Evolutionary conservation across 2,888 invertebrate species (phyloP).

Genomic region (Caenorhabditis zanzibari): DNA sequence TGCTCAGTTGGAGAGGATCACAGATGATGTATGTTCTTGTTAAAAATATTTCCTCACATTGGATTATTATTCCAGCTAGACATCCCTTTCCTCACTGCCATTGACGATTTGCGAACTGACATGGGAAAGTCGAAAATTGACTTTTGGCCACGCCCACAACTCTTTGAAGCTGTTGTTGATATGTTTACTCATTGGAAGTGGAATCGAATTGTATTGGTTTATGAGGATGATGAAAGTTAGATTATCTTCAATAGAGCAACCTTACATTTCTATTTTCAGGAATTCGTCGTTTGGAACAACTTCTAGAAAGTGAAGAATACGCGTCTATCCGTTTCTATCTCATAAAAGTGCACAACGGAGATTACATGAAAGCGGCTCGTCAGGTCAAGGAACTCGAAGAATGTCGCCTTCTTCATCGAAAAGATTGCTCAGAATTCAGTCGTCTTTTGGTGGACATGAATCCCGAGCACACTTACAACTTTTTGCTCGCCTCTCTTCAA

Average conservation of each 20-base stretch:
- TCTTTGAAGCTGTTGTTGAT: slow-evolving; percentile 80
- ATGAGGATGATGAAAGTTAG: slow-evolving; percentile 77
- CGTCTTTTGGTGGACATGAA: slow-evolving; percentile 81
- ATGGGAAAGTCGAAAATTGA: slow-evolving; percentile 69
- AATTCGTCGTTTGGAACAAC: slow-evolving; percentile 77
- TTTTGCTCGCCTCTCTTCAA: slow-evolving; percentile 82
- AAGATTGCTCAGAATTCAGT: slow-evolving; percentile 81
- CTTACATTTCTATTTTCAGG: slow-evolving; percentile 65
- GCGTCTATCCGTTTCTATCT: slow-evolving; percentile 79
- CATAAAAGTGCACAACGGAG: slow-evolving; percentile 77
- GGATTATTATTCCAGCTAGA: slow-evolving; percentile 77
- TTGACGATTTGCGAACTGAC: slow-evolving; percentile 74
- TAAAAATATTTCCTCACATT: not conserved
- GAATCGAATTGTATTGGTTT: slow-evolving; percentile 81
- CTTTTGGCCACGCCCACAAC: slow-evolving; percentile 80
- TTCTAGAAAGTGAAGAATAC: slow-evolving; percentile 80
- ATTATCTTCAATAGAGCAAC: not conserved
- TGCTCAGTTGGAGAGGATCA: slow-evolving; percentile 77
- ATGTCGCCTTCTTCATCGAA: slow-evolving; percentile 76
- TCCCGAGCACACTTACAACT: slow-evolving; percentile 80
- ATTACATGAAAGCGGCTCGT: slow-evolving; percentile 80
- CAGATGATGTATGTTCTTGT: slow-evolving; percentile 71
- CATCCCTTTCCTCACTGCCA: slow-evolving; percentile 78
- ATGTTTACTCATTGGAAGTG: slow-evolving; percentile 82
- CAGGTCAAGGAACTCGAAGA: slow-evolving; percentile 82